A percentile compares a stretch with the other conserved stretches of the same genome.
These are phyloP conservation scores for Bicyclus anynana DNA, from an alignment of 1,140 invertebrate species.

Conservation along the genomic window DNA sequence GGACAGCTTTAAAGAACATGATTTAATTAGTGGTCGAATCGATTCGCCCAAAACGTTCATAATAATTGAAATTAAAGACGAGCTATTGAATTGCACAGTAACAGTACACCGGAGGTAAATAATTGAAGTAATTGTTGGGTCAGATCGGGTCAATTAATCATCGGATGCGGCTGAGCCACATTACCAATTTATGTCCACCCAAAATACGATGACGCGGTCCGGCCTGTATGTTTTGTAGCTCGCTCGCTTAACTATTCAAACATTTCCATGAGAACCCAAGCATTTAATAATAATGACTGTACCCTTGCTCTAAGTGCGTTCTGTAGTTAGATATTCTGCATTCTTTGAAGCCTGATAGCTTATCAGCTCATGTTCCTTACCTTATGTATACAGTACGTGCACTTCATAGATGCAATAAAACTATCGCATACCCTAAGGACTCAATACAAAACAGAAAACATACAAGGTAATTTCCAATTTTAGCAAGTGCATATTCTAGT, in stretches of 20 bases:
- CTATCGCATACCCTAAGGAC: too few relatives aligned
- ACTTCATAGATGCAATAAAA: too few relatives aligned
- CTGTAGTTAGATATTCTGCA: too few relatives aligned
- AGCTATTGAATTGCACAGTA: constrained; percentile 52
- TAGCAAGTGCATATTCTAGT: too few relatives aligned
- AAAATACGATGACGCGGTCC: constrained; percentile 42
- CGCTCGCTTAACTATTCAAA: constrained; percentile 1
- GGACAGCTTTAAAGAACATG: too few relatives aligned
- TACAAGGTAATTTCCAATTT: too few relatives aligned
- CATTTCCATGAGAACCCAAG: neutral
- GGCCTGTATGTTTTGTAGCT: constrained; percentile 29
- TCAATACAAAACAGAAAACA: too few relatives aligned
- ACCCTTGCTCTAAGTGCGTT: too few relatives aligned
- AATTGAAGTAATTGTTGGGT: constrained; percentile 73
- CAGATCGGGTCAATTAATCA: constrained; percentile 72
- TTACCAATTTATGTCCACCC: constrained; percentile 57
- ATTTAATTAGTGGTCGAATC: constrained; percentile 1
- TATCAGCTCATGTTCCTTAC: too few relatives aligned
- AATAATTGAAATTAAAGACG: constrained; percentile 58
- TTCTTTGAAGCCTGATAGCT: too few relatives aligned
- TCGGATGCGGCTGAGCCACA: constrained; percentile 49
- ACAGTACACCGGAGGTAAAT: constrained; percentile 66
- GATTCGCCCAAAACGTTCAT: constrained; percentile 27
- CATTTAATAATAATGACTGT: too few relatives aligned
- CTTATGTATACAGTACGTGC: too few relatives aligned